These are phyloP conservation scores for Drosophila pegasa DNA, from an alignment of 2,888 invertebrate species.

Conservation along the genomic window DNA sequence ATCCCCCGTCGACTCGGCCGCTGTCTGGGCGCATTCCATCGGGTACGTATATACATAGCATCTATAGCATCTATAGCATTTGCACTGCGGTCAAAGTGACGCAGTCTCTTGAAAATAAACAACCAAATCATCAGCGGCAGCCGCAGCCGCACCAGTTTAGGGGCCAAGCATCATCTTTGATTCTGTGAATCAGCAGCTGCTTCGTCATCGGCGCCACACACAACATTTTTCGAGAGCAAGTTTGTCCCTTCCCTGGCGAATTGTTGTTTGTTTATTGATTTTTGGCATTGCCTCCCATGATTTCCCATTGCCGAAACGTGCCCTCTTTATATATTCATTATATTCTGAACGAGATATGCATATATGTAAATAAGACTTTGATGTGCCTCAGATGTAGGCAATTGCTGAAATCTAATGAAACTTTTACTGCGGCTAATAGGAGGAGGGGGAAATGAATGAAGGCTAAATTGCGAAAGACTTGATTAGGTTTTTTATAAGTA, in stretches of 20 bases:
- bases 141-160: constrained; percentile 26
- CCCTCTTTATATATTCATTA: not conserved
- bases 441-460: not conserved
- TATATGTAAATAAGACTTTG: not conserved
- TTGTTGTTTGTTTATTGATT: constrained; percentile 53
- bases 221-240: constrained; percentile 21
- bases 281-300: constrained; percentile 24
- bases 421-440: not conserved
- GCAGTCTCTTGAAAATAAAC: constrained; percentile 58
- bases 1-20: constrained; percentile 56
- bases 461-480: no score
- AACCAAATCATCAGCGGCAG: constrained; percentile 38
- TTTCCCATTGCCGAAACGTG: not conserved
- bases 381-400: not conserved
- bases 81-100: constrained; percentile 41
- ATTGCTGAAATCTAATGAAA: not conserved
- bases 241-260: constrained; percentile 39
- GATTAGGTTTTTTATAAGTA: no score
- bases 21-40: constrained; percentile 24
- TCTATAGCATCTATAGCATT: constrained; percentile 7
- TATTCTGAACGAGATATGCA: not conserved
- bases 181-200: constrained; percentile 68
- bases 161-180: constrained; percentile 52
- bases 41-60: constrained; percentile 27
- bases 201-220: constrained; percentile 58